Conservation (phyloP, 2,888 invertebrate species). For the Eledone cirrhosa region DNA sequence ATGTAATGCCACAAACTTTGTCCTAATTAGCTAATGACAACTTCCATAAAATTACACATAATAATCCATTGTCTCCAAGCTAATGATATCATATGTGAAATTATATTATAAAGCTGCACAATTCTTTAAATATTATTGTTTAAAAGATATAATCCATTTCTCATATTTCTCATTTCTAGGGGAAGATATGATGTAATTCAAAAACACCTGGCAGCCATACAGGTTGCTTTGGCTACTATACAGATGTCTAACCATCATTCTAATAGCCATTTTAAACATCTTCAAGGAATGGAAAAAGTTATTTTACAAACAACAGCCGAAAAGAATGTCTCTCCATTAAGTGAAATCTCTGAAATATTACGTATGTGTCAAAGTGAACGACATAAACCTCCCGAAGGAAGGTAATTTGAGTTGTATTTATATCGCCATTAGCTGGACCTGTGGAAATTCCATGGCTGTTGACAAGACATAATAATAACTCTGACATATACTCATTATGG, state of each 20-base stretch:
- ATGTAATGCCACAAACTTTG: no score
- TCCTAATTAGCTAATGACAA: no score
- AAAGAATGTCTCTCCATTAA: constrained; percentile 66
- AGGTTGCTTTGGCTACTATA: constrained; percentile 70
- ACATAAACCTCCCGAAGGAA: constrained; percentile 31
- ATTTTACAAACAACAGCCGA: constrained; percentile 72
- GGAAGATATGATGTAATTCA: constrained; percentile 49
- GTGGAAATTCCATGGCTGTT: no score
- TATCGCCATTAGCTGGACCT: no score
- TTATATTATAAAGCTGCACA: no score
- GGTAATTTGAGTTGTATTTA: constrained; percentile 17
- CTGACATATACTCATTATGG: no score
- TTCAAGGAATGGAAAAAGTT: constrained; percentile 74
- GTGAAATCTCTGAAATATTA: constrained; percentile 40
- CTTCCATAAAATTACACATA: no score
- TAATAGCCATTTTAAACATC: constrained; percentile 71
- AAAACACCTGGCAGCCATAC: constrained; percentile 57
- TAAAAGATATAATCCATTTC: background rate
- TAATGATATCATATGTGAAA: no score
- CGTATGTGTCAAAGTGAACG: constrained; percentile 33
- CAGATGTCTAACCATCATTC: constrained; percentile 73
- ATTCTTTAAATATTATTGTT: no score
- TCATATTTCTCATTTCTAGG: constrained; percentile 39
- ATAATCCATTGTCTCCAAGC: no score
- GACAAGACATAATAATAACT: no score